These are phyloP conservation scores for Amphipoea oculea DNA, from an alignment of 2,888 invertebrate genomes.

Conservation along the genomic window DNA sequence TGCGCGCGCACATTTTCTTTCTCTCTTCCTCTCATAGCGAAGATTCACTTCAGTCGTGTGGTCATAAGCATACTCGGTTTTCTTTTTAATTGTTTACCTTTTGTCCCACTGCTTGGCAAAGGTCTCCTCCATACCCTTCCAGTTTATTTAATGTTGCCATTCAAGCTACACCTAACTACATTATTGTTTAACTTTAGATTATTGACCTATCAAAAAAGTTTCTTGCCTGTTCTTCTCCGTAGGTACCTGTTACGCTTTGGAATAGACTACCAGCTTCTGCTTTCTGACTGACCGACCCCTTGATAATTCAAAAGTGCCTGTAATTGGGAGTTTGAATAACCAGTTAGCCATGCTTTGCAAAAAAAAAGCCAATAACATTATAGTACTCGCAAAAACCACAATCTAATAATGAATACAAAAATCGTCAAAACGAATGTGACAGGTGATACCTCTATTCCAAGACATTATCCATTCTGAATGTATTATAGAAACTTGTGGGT, in stretches of 20 bases:
- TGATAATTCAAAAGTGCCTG: too few relatives aligned
- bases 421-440: slow-evolving; percentile 1
- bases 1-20: too few relatives aligned
- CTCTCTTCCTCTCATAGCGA: too few relatives aligned
- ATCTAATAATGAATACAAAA: slow-evolving; percentile 8
- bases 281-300: too few relatives aligned
- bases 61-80: too few relatives aligned
- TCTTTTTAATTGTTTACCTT: neutral
- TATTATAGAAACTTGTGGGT: slow-evolving; percentile 26
- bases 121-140: too few relatives aligned
- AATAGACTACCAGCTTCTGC: too few relatives aligned
- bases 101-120: neutral
- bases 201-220: neutral
- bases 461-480: slow-evolving; percentile 32
- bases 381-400: neutral
- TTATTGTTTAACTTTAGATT: neutral
- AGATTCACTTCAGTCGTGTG: too few relatives aligned
- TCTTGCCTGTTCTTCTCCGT: neutral
- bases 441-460: slow-evolving; percentile 19
- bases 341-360: too few relatives aligned
- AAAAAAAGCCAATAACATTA: neutral
- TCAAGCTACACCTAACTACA: neutral
- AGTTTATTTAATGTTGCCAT: neutral
- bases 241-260: too few relatives aligned
- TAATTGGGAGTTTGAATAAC: too few relatives aligned